Percentiles rank a stretch among this genome's conserved stretches.
phyloP scores from a whole-genome alignment of 2,113 vertebrate species.

The Pterophyllum scalare region DNA sequence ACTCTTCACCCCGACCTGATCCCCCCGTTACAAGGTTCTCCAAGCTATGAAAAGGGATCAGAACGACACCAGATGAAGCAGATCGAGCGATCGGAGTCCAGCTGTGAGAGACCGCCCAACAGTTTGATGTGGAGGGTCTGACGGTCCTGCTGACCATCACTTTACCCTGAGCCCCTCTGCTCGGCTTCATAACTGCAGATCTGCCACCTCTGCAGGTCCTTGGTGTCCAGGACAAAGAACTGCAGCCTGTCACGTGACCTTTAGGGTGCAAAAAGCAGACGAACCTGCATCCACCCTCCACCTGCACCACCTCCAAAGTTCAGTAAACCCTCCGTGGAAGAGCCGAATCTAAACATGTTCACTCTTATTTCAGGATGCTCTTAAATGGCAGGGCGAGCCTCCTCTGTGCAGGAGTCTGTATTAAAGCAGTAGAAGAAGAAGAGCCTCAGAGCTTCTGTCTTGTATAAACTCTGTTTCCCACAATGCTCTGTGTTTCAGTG shows the following conservation, averaged over 20 bases:
- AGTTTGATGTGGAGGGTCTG: no score
- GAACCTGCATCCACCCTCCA: not conserved
- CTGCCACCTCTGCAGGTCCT: no score
- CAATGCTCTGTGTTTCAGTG: slow-evolving; percentile 81
- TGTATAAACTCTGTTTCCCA: not conserved
- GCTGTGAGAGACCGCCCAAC: no score
- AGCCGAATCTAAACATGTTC: no score
- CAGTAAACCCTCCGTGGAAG: no score
- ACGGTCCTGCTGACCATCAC: no score
- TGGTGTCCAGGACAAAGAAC: not conserved
- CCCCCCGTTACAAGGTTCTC: not conserved
- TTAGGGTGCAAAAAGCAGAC: not conserved
- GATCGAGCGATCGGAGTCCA: not conserved
- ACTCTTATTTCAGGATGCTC: no score
- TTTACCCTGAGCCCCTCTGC: no score
- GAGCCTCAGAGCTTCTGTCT: rapidly evolving
- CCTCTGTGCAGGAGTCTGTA: not conserved
- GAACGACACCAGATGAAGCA: not conserved
- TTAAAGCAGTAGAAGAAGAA: slow-evolving; percentile 4
- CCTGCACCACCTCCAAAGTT: no score
- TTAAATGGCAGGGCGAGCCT: no score
- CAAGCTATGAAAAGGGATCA: not conserved
- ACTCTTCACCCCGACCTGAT: no score
- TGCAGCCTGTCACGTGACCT: rapidly evolving
- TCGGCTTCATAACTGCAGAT: no score